Conservation (phyloP, 2,888 invertebrate genomes). For the Epirrhoe tristata region DNA sequence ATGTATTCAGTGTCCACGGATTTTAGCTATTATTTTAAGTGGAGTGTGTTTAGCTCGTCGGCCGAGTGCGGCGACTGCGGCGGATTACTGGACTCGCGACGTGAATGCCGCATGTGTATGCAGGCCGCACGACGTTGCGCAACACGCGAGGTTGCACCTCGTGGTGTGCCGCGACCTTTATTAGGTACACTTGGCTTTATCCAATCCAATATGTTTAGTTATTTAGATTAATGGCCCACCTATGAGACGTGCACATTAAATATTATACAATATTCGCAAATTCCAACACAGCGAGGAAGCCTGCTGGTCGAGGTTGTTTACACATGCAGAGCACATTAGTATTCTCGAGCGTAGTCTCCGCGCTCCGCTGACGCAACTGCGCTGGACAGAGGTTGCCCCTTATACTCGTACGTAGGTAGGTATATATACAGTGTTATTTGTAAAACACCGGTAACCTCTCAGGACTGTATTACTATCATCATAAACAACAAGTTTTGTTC, state of each 20-base stretch:
- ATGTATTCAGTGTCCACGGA: conserved; percentile 1
- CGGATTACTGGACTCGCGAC: not conserved
- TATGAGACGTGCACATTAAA: not conserved
- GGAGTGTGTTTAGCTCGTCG: not conserved
- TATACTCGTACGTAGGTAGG: not conserved
- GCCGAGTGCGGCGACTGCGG: not conserved
- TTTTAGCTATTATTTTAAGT: not conserved
- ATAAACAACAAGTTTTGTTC: too few relatives aligned
- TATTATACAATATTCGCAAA: not conserved
- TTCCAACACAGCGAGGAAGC: not conserved
- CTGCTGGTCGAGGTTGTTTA: not conserved
- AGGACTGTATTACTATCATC: too few relatives aligned
- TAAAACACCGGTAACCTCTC: too few relatives aligned
- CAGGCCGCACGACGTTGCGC: conserved; percentile 1
- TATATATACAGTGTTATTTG: too few relatives aligned
- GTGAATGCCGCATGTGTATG: conserved; percentile 1
- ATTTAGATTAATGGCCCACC: not conserved
- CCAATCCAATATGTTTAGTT: not conserved
- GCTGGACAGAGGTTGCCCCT: conserved; percentile 1
- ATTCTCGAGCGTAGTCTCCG: conserved; percentile 3
- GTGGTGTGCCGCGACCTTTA: conserved; percentile 17
- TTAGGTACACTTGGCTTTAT: not conserved
- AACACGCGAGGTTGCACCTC: conserved; percentile 14
- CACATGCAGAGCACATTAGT: not conserved
- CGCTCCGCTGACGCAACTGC: not conserved